Percentiles rank a stretch among this genome's conserved stretches.
Evolutionary conservation across 2,888 invertebrate species (phyloP).

Genomic region (Drosophila yooni): DNA sequence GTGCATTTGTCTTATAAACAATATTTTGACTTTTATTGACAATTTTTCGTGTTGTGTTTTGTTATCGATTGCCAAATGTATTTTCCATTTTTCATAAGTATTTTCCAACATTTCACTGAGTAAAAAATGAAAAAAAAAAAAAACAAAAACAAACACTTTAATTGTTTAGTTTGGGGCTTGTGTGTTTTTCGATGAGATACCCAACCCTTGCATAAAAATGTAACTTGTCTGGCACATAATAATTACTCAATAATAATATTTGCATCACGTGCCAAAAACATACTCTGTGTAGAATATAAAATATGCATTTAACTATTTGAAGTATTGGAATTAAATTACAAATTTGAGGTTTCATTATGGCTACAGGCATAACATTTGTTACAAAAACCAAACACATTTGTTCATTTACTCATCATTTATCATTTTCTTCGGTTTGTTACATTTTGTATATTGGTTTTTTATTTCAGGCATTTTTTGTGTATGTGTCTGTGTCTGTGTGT

Average conservation of each 20-base stretch:
- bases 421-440: constrained; percentile 21
- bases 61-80: constrained; percentile 40
- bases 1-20: constrained; percentile 74
- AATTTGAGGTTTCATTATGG: constrained; percentile 40
- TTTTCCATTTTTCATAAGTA: constrained; percentile 17
- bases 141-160: constrained; percentile 1
- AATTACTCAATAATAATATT: constrained; percentile 36
- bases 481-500: constrained; percentile 16
- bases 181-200: constrained; percentile 9
- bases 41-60: constrained; percentile 41
- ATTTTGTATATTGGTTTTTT: constrained; percentile 45
- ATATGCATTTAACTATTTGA: constrained; percentile 47
- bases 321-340: constrained; percentile 30
- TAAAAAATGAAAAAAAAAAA: neutral
- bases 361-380: constrained; percentile 53
- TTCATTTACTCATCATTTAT: constrained; percentile 29
- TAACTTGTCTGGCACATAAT: constrained; percentile 40
- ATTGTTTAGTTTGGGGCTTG: neutral
- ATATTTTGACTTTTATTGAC: constrained; percentile 74
- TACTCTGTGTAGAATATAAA: constrained; percentile 18
- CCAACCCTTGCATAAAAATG: constrained; percentile 31
- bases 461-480: constrained; percentile 12
- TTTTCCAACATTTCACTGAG: constrained; percentile 26
- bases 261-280: constrained; percentile 2
- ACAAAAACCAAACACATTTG: constrained; percentile 51